These are phyloP conservation scores for Magallana gigas DNA, from an alignment of 1,140 invertebrate species.

Conservation along the genomic window DNA sequence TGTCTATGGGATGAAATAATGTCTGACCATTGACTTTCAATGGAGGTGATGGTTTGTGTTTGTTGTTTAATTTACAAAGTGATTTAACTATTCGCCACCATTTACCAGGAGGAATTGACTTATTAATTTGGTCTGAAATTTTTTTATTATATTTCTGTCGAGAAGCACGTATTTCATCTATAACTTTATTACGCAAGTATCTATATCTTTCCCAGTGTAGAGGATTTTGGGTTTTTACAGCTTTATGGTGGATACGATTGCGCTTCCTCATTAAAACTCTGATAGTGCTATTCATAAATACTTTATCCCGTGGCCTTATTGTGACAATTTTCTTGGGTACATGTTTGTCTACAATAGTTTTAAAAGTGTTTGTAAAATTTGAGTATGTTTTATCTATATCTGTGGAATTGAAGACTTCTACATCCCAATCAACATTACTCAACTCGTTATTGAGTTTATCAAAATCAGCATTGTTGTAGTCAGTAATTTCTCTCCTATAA, in stretches of 20 bases:
- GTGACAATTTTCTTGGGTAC: too few species aligned
- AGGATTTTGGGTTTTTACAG: neutral
- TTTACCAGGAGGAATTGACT: neutral
- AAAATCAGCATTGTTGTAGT: too few species aligned
- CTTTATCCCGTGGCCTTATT: neutral
- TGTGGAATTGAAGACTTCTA: too few species aligned
- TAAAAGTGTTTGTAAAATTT: too few species aligned
- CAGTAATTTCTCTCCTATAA: too few species aligned
- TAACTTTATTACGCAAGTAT: conserved; percentile 1
- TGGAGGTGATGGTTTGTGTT: neutral
- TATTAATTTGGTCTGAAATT: conserved; percentile 7
- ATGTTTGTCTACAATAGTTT: too few species aligned
- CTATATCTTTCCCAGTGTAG: conserved; percentile 3
- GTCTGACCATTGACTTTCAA: too few species aligned
- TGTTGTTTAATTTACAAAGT: neutral
- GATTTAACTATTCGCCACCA: neutral
- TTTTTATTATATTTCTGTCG: neutral
- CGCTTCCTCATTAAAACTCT: neutral
- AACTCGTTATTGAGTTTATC: too few species aligned
- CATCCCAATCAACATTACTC: too few species aligned
- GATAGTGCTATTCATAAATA: conserved; percentile 5
- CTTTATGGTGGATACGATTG: neutral
- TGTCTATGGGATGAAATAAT: neutral
- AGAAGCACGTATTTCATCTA: conserved; percentile 2
- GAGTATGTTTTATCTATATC: too few species aligned